These are phyloP conservation scores for Botrylloides violaceus DNA, from an alignment of 23 tunicate species.

Conservation along the genomic window DNA sequence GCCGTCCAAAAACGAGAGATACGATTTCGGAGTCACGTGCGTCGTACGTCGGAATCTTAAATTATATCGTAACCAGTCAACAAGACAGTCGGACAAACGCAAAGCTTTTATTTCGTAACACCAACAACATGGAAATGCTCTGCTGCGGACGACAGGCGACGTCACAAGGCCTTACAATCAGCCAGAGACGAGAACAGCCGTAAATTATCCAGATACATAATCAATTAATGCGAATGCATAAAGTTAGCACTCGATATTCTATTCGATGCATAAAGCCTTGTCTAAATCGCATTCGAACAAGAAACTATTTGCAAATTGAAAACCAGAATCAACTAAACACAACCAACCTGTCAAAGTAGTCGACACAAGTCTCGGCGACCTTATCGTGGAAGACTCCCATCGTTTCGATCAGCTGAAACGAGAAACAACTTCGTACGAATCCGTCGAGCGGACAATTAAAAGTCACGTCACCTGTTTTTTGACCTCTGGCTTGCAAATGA, in stretches of 20 bases:
- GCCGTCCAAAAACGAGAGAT: slow-evolving; percentile 94
- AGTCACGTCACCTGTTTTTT: slow-evolving; percentile 53
- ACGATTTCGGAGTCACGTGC: slow-evolving; percentile 99
- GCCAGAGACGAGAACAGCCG: no score
- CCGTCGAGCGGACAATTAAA: no score
- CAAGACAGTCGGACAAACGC: not conserved
- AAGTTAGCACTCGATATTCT: not conserved
- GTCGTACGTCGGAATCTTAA: slow-evolving; percentile 96
- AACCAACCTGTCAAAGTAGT: slow-evolving; percentile 83
- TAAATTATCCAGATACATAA: not conserved
- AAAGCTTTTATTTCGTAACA: no score
- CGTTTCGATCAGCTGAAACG: slow-evolving; percentile 65
- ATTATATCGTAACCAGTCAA: not conserved
- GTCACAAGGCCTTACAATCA: no score
- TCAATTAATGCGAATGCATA: not conserved
- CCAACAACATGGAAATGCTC: no score
- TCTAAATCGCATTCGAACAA: no score
- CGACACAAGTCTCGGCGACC: slow-evolving; percentile 89
- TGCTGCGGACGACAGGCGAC: no score
- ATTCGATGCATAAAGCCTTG: no score
- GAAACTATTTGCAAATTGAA: no score
- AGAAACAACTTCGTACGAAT: not conserved
- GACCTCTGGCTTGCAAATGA: slow-evolving; percentile 67
- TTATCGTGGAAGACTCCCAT: slow-evolving; percentile 99
- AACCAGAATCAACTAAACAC: no score